phyloP scores from a whole-genome alignment of 2,113 vertebrate species.

The Esox niger region DNA sequence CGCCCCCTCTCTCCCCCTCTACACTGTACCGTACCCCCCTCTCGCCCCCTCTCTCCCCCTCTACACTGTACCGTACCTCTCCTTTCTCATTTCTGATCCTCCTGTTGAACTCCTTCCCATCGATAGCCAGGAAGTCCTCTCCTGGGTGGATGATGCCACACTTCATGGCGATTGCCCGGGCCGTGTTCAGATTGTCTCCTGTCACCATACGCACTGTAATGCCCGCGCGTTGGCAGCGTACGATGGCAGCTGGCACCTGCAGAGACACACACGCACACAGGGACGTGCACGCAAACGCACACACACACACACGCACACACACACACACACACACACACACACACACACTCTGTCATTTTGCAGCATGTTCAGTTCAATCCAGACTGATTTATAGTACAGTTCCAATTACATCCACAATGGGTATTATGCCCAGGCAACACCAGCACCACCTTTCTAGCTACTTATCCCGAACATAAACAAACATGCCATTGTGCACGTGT shows the following conservation, averaged over 20 bases:
- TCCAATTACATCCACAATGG: too few species aligned
- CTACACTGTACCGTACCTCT: conserved; percentile 73
- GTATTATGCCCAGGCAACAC: too few species aligned
- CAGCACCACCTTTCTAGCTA: too few species aligned
- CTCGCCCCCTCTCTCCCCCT: not conserved
- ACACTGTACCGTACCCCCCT: too few species aligned
- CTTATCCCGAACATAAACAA: too few species aligned
- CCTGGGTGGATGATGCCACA: conserved; percentile 97
- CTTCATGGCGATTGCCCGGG: conserved; percentile 96
- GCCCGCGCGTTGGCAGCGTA: conserved; percentile 92
- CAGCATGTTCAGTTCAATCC: too few species aligned
- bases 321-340: not conserved
- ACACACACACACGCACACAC: not conserved
- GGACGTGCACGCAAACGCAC: not conserved
- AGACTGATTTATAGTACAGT: too few species aligned
- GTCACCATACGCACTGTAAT: conserved; percentile 99
- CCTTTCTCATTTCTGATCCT: conserved; percentile 98
- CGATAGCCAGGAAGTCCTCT: conserved; percentile 96
- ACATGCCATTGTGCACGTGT: too few species aligned
- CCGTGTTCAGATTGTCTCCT: conserved; percentile 98
- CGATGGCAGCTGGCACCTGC: conserved; percentile 94
- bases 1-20: too few species aligned
- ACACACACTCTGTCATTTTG: not conserved
- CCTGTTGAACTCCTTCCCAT: conserved; percentile 97
- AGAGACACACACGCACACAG: not conserved